These are phyloP conservation scores for Ylistrum balloti DNA, from an alignment of 1,140 invertebrate genomes.

Conservation along the genomic window DNA sequence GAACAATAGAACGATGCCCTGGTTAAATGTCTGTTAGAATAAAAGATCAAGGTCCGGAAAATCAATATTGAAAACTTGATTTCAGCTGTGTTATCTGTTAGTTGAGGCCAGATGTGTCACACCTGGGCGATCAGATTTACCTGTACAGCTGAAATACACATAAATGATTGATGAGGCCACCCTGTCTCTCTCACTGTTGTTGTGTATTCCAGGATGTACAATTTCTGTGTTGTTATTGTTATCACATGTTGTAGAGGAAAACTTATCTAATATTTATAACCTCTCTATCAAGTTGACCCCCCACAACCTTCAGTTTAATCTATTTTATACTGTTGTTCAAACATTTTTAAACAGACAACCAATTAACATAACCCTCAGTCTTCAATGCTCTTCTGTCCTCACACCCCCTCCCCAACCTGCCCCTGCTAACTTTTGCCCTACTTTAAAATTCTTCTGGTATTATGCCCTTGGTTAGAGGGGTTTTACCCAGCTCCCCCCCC, in stretches of 20 bases:
- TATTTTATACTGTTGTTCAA: too few species aligned
- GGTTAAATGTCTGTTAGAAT: not conserved
- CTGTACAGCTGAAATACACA: not conserved
- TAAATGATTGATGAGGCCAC: not conserved
- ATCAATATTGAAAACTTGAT: not conserved
- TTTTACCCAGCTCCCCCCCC: too few species aligned
- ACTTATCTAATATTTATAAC: not conserved
- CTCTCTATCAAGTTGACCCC: too few species aligned
- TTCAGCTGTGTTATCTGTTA: not conserved
- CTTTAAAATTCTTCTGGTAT: too few species aligned
- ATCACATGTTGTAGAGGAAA: not conserved
- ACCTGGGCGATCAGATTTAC: slow-evolving; percentile 6
- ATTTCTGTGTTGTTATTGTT: not conserved
- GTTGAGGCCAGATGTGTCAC: not conserved
- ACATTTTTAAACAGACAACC: too few species aligned
- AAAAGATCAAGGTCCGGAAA: not conserved
- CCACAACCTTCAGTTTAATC: too few species aligned
- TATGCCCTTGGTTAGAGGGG: too few species aligned
- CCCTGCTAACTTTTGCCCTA: too few species aligned
- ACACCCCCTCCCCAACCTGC: not conserved
- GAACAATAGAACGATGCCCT: too few species aligned
- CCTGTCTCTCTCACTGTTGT: not conserved
- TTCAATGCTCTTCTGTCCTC: too few species aligned
- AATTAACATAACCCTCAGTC: too few species aligned
- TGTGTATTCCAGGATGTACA: not conserved